Conservation (phyloP, 1,140 invertebrate species). For the Condylostylus longicornis region DNA sequence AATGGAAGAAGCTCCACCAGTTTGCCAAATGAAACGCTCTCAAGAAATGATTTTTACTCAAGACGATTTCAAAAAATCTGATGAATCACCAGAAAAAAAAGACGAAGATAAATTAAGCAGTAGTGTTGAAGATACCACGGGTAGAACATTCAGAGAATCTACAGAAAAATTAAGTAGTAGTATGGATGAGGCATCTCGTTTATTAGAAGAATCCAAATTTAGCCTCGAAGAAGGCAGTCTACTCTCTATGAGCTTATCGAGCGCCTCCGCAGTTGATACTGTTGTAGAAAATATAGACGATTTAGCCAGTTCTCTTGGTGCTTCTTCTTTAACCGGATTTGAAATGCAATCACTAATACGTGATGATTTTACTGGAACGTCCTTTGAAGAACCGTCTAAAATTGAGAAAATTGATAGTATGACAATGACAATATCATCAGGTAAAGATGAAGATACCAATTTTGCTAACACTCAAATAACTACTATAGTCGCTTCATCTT, state of each 20-base stretch:
- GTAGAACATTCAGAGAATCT: neutral
- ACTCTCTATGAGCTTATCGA: constrained; percentile 38
- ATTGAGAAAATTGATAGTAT: constrained; percentile 33
- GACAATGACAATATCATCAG: constrained; percentile 38
- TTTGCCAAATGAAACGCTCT: constrained; percentile 67
- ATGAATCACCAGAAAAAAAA: constrained; percentile 7
- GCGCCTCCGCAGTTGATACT: constrained; percentile 38
- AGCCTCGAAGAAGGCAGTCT: constrained; percentile 40
- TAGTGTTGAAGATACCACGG: neutral
- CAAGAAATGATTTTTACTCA: constrained; percentile 81
- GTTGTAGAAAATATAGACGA: constrained; percentile 40
- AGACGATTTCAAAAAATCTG: constrained; percentile 19
- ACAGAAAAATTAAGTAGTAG: constrained; percentile 10
- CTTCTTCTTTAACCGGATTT: constrained; percentile 26
- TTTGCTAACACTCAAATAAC: constrained; percentile 40
- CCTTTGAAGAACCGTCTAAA: constrained; percentile 14
- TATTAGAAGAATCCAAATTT: constrained; percentile 30
- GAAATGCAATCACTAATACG: constrained; percentile 24
- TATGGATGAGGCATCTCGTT: constrained; percentile 28
- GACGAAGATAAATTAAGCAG: neutral
- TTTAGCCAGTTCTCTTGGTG: constrained; percentile 37
- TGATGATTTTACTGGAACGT: constrained; percentile 25
- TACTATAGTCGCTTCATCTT: constrained; percentile 25
- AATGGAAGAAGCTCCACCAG: constrained; percentile 34
- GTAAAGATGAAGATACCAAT: constrained; percentile 34